phyloP scores from a whole-genome alignment of 2,113 vertebrate species.

The Elgaria multicarinata region DNA sequence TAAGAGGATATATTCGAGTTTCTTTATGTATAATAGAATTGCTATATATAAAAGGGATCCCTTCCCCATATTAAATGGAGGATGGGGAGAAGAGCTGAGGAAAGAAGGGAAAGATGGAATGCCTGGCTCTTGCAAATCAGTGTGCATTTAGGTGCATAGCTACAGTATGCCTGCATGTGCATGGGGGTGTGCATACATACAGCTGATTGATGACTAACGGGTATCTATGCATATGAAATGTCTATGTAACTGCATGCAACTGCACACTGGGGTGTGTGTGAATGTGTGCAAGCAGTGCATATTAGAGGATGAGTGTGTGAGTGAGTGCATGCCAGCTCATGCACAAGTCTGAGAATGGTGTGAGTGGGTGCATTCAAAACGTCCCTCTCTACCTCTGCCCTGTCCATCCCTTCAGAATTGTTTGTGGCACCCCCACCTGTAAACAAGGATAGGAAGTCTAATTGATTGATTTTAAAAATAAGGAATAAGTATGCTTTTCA shows the following conservation, averaged over 20 bases:
- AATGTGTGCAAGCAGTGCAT: too few species aligned
- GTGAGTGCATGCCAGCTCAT: too few species aligned
- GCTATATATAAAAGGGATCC: not conserved
- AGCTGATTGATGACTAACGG: not conserved
- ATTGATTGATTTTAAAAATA: not conserved
- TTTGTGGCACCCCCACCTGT: not conserved
- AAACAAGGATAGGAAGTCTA: not conserved
- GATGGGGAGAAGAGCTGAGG: too few species aligned
- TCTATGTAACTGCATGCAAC: not conserved
- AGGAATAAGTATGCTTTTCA: not conserved
- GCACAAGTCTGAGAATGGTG: too few species aligned
- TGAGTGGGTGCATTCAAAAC: not conserved
- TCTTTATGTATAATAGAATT: not conserved
- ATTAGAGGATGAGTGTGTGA: too few species aligned
- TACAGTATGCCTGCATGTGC: too few species aligned
- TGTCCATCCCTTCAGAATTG: not conserved
- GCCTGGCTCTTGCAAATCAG: too few species aligned
- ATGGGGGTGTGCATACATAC: not conserved
- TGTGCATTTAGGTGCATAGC: too few species aligned
- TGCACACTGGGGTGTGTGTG: too few species aligned
- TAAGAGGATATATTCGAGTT: not conserved
- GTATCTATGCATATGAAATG: not conserved
- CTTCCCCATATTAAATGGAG: too few species aligned
- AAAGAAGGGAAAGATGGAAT: not conserved
- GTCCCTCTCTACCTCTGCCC: too few species aligned